phyloP scores from a whole-genome alignment of 2,113 vertebrate genomes.

The Cyrtonyx montezumae region DNA sequence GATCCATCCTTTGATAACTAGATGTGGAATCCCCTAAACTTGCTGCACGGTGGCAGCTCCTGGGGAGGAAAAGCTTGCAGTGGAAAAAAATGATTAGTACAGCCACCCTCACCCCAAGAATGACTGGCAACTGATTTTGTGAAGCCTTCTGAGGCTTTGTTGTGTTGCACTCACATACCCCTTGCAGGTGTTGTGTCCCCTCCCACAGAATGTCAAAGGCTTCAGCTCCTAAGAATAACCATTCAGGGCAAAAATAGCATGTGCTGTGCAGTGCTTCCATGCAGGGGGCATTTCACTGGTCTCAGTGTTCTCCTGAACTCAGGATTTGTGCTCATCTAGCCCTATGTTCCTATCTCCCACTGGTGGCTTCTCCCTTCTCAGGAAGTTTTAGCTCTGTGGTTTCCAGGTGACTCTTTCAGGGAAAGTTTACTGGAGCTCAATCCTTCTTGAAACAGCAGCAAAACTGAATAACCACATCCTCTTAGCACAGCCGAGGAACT shows the following conservation, averaged over 20 bases:
- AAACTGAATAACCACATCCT: slow-evolving; percentile 56
- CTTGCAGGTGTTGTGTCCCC: background rate
- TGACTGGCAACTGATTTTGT: background rate
- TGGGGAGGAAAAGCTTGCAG: background rate
- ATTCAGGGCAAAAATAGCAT: background rate
- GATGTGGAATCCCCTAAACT: slow-evolving; percentile 50
- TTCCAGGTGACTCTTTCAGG: slow-evolving; percentile 63
- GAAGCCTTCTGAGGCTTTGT: background rate
- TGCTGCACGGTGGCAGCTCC: background rate
- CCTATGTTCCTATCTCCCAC: background rate
- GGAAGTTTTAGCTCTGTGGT: slow-evolving; percentile 17
- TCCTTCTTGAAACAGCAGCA: slow-evolving; percentile 54
- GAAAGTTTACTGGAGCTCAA: slow-evolving; percentile 64
- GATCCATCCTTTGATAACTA: slow-evolving; percentile 42
- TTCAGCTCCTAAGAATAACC: background rate
- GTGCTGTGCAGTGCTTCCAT: background rate
- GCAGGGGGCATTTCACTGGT: background rate
- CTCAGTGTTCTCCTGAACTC: background rate
- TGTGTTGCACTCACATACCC: slow-evolving; percentile 3
- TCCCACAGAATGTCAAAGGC: slow-evolving; percentile 49
- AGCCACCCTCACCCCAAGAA: background rate
- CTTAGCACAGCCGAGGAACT: slow-evolving; percentile 44
- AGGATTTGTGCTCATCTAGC: background rate
- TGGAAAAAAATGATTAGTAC: slow-evolving; percentile 41
- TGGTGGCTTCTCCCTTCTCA: background rate